These are phyloP conservation scores for Crematogaster levior DNA, from an alignment of 2,888 invertebrate genomes.

Conservation along the genomic window DNA sequence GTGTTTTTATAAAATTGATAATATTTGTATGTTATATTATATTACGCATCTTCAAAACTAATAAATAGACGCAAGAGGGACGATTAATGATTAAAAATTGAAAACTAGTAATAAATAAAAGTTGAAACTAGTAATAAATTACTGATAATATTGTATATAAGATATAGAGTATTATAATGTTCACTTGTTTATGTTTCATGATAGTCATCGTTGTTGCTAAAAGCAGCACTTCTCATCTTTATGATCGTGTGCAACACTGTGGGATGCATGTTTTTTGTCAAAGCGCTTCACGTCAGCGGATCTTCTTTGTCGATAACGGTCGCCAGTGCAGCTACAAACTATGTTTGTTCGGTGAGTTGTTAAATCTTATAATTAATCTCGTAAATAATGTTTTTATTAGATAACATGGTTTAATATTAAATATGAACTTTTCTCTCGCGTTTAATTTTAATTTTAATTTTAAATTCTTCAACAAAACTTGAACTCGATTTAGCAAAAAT, in stretches of 20 bases:
- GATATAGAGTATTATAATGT: neutral
- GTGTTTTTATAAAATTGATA: neutral
- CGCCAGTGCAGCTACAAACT: conserved; percentile 89
- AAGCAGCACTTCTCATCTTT: conserved; percentile 82
- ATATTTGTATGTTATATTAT: neutral
- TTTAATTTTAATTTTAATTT: neutral
- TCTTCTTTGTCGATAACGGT: conserved; percentile 89
- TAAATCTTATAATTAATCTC: conserved; percentile 29
- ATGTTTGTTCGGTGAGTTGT: conserved; percentile 88
- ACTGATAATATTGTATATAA: neutral
- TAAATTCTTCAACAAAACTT: neutral
- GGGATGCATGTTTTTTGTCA: conserved; percentile 89
- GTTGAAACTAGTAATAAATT: neutral
- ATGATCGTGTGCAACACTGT: conserved; percentile 89
- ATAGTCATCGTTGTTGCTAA: conserved; percentile 75
- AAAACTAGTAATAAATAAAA: neutral
- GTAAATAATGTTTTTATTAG: neutral
- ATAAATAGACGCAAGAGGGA: neutral
- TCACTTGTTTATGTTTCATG: conserved; percentile 6
- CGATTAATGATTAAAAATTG: neutral
- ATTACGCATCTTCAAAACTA: neutral
- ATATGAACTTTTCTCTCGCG: neutral
- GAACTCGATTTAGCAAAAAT: neutral
- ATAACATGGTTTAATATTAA: neutral
- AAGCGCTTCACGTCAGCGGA: conserved; percentile 87